Percentiles rank a stretch among this genome's conserved stretches.
These are phyloP conservation scores for Octonoba sinensis DNA, from an alignment of 2,888 invertebrate genomes.

Conservation along the genomic window DNA sequence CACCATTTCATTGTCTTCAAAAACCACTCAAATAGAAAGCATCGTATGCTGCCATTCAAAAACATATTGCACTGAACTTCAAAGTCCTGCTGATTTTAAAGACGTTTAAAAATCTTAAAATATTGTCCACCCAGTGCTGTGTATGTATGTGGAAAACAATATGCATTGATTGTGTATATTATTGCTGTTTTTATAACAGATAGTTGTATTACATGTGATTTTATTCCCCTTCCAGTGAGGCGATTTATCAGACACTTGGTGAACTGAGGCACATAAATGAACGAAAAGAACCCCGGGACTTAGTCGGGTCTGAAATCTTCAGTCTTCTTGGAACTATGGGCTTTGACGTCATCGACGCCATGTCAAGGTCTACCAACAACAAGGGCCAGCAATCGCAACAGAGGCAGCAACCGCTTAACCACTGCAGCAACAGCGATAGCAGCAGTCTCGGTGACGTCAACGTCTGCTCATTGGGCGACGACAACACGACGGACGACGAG, in stretches of 20 bases:
- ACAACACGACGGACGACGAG: constrained; percentile 27
- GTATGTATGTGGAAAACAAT: too few relatives aligned
- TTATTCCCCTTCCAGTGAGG: constrained; percentile 59
- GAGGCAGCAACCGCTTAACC: constrained; percentile 13
- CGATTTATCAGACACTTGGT: constrained; percentile 66
- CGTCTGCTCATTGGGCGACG: constrained; percentile 21
- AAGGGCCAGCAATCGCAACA: background rate
- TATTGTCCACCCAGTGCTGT: too few relatives aligned
- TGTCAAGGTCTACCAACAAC: constrained; percentile 37
- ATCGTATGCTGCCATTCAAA: too few relatives aligned
- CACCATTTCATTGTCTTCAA: too few relatives aligned
- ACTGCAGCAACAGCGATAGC: constrained; percentile 38
- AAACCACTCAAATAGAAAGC: too few relatives aligned
- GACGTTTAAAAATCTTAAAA: too few relatives aligned
- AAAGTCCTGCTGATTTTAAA: too few relatives aligned
- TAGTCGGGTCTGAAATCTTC: constrained; percentile 65
- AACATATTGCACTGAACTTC: too few relatives aligned
- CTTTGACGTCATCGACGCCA: constrained; percentile 64
- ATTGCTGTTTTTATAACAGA: too few relatives aligned
- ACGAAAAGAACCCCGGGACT: constrained; percentile 64
- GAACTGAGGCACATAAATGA: constrained; percentile 65
- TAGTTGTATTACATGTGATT: background rate
- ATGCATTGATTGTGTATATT: too few relatives aligned
- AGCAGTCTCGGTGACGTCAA: constrained; percentile 30
- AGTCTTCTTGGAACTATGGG: constrained; percentile 65